Conservation (phyloP, 2,888 invertebrate species). For the Pharmacophagus antenor region DNA sequence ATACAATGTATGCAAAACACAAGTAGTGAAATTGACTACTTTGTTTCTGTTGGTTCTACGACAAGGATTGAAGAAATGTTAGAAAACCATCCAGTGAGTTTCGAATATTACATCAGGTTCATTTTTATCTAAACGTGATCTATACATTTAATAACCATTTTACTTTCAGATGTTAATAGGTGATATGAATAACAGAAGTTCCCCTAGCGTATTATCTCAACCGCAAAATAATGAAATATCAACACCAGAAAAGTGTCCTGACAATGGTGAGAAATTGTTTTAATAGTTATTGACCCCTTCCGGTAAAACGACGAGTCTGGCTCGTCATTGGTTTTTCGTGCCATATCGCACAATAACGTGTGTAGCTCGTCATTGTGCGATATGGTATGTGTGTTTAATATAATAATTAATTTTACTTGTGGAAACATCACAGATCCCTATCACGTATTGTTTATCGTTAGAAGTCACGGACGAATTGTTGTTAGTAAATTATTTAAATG, state of each 20-base stretch:
- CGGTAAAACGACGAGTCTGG: no score
- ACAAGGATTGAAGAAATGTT: slow-evolving; percentile 76
- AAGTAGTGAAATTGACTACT: slow-evolving; percentile 88
- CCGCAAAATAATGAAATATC: slow-evolving; percentile 70
- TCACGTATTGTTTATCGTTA: no score
- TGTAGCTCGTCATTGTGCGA: no score
- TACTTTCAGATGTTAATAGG: slow-evolving; percentile 68
- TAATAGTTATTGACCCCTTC: neutral
- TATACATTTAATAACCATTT: slow-evolving; percentile 24
- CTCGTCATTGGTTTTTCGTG: no score
- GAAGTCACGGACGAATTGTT: no score
- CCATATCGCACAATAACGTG: no score
- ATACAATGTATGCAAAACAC: slow-evolving; percentile 88
- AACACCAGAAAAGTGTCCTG: slow-evolving; percentile 66
- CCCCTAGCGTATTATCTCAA: slow-evolving; percentile 62
- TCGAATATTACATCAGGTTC: neutral
- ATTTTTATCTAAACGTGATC: neutral
- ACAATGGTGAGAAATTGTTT: slow-evolving; percentile 50
- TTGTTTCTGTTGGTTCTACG: slow-evolving; percentile 86
- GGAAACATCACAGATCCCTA: no score
- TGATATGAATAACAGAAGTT: slow-evolving; percentile 67
- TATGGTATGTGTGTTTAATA: no score
- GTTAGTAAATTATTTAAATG: no score
- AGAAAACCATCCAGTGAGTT: slow-evolving; percentile 73
- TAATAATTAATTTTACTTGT: no score